A percentile compares a stretch with the other conserved stretches of the same genome.
These are phyloP conservation scores for Corvus moneduloides DNA, from an alignment of 2,113 vertebrate genomes.

Conservation along the genomic window DNA sequence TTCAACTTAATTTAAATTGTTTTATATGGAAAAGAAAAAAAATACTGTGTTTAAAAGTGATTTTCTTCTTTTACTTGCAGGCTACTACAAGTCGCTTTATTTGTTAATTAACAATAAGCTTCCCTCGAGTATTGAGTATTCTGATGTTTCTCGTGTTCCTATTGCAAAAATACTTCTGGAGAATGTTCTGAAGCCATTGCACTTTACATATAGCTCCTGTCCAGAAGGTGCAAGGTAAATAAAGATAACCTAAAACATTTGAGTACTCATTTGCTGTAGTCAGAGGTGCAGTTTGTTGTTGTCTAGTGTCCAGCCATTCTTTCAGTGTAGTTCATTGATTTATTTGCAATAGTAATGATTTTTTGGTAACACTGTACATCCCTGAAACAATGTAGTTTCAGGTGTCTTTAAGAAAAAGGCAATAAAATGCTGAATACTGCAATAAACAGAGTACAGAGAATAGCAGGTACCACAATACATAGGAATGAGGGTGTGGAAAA, in stretches of 20 bases:
- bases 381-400: not conserved
- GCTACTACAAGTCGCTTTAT: conserved; percentile 93
- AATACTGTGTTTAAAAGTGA: not conserved
- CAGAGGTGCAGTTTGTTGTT: not conserved
- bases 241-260: not conserved
- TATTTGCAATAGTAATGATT: not conserved
- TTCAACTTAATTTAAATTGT: not conserved
- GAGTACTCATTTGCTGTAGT: not conserved
- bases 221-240: conserved; percentile 88
- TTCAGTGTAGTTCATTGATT: not conserved
- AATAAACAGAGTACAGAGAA: not conserved
- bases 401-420: not conserved
- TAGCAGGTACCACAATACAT: not conserved
- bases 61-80: conserved; percentile 64
- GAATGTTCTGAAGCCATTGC: conserved; percentile 95
- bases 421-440: not conserved
- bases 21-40: not conserved
- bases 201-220: conserved; percentile 97
- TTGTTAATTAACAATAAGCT: conserved; percentile 93
- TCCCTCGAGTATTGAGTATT: conserved; percentile 94
- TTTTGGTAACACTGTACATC: not conserved
- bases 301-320: not conserved
- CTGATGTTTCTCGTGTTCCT: conserved; percentile 86
- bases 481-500: not conserved
- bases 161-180: conserved; percentile 93